Evolutionary conservation across 2,113 vertebrate species (phyloP), one percentile per base, ranked within the genome.

Genomic region (Ailurus styani): DNA sequence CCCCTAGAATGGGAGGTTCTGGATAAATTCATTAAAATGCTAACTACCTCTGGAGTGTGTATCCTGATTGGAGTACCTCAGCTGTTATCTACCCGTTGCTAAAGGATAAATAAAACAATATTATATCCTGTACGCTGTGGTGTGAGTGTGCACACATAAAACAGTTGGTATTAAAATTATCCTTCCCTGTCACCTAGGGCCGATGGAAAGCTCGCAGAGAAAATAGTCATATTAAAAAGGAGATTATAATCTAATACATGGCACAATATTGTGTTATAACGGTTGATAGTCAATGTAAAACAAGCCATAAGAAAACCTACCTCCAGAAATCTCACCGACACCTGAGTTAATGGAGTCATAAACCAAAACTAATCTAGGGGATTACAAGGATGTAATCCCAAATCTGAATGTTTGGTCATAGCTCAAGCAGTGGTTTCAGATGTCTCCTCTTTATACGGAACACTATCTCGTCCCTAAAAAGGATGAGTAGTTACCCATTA

Each of bases 11-110:
- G n/a, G 37, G 11, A 31, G 57, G 17, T 93, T 95, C 64, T 91
- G 54, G 97, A 91, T 93, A 86, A 89, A 82, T 91, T 93, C 57
- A 86, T 68, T 60, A 86, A 70, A 97, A 85, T 89, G 70, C 23
- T 68, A 97, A 78, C 75, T 73, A 50, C 60, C 52, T 54, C n/a
- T 90, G 29, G 17, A 66, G 68, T 27, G 29, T 40, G 17, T 88
- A 10, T n/a, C 25, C 72, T 93, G 66, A 96, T 54, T 79, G 75
- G 7, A 60, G 20, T 17, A 94, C 37, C 82, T 90, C 37, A 84
- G 14, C 40, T 94, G 64, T 77, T 89, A 37, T 37, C 9, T 42
- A 70, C n/a, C 17, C 27, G 60, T 29, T 1, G 1, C 34, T 83
- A 31, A 94, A 87, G 37, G 86, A 47, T 86, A 78, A 83, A 96